Base-by-base conservation (phyloP, 2,113 vertebrate genomes). In the Gadus chalcogrammus region DNA sequence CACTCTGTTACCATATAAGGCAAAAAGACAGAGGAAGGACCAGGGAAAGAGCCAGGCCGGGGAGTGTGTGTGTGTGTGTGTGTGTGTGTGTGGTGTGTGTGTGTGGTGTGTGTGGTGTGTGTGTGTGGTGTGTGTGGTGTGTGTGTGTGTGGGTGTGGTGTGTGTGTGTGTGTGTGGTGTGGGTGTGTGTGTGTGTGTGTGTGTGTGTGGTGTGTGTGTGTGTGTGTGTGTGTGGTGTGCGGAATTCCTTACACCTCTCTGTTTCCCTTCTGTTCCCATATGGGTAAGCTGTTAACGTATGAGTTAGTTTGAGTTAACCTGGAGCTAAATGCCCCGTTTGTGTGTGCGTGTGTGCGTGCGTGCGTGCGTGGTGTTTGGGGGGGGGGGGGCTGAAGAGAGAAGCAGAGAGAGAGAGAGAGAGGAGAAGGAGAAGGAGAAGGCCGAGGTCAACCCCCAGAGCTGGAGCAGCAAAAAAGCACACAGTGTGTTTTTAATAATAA, bases 1-100 rank as follows among this genome's bases (percentile, higher is more conserved):
- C 77, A 77, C 80, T 90, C 88, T 85, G 78, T 92, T 89, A 91
- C 92, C 92, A 91, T 93, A 92, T 91, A 93, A 90, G 92, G 92
- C 80, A 87, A 91, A 87, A 78, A 91, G 81, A 69, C 82, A 78
- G 73, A 81, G 81, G 84, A 87, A 88, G 85, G 24, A 24, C 82
- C 82, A 84, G 82, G 77, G 42, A 81, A 82, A 85, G 65, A 35
- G 69, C n/a, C 71, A n/a, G 59, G 80, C 79, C 78, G 77, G 55
- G 76, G 42, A 9, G 42, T 48, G 42, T 0, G 20, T 1, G 20
- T 24, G 24, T 24, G 24, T 24, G 24, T 24, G 24, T 24, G 24
- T 24, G 24, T 24, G 38, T 42, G 38, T 42, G 38, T 42, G 38
- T 42, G 38, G n/a, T 42, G 38, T 11, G 38, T 42, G 38, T 42